phyloP scores from a whole-genome alignment of 2,113 vertebrate genomes.

The Amblyornis subalaris region DNA sequence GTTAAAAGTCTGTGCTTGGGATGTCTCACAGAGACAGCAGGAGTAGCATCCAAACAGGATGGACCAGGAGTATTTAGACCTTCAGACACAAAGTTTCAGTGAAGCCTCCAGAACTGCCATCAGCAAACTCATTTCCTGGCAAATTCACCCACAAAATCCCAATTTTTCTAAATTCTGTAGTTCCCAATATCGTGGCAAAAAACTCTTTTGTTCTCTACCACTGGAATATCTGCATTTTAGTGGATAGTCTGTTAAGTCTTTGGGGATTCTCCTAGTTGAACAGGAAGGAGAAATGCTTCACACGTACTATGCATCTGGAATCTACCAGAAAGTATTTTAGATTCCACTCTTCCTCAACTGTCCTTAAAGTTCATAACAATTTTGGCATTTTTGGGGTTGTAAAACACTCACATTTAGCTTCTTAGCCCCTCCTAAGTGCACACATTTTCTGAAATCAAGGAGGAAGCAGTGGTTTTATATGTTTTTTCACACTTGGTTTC shows the following conservation, averaged over 20 bases:
- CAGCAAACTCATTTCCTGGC: neutral
- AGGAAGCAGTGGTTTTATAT: neutral
- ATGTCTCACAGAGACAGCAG: neutral
- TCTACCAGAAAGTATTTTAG: neutral
- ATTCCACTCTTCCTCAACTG: neutral
- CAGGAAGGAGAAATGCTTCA: neutral
- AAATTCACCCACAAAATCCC: neutral
- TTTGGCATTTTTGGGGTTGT: neutral
- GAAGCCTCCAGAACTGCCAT: neutral
- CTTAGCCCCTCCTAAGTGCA: neutral
- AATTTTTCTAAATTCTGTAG: neutral
- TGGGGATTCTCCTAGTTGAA: neutral
- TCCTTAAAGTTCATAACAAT: neutral
- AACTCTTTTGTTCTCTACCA: neutral
- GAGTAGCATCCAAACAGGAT: neutral
- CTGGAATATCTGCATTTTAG: neutral
- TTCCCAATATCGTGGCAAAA: accelerated
- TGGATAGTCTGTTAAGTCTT: neutral
- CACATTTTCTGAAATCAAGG: neutral
- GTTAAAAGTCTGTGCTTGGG: neutral
- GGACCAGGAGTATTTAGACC: neutral
- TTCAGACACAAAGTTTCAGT: neutral
- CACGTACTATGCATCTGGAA: neutral
- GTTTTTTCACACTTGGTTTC: neutral
- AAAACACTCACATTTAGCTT: neutral